These are phyloP conservation scores for Sclerurus mexicanus DNA, from an alignment of 2,113 vertebrate genomes.

Conservation along the genomic window DNA sequence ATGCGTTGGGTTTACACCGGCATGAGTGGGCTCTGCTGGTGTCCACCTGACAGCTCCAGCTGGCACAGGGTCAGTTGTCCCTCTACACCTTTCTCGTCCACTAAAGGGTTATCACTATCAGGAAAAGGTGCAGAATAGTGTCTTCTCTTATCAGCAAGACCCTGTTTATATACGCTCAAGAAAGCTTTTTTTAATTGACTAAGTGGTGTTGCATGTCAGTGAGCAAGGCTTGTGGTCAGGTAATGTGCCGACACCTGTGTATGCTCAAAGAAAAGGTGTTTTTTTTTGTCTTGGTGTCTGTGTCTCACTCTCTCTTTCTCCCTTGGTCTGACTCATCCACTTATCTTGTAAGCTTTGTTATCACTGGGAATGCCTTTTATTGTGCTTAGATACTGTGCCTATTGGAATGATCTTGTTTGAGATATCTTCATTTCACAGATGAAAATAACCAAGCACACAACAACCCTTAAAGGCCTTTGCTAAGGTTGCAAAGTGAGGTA, in stretches of 20 bases:
- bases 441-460: neutral
- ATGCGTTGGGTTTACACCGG: neutral
- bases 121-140: neutral
- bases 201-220: accelerated
- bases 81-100: neutral
- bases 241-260: neutral
- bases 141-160: neutral
- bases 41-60: neutral
- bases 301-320: neutral
- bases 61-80: neutral
- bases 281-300: neutral
- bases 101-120: neutral
- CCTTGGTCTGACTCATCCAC: neutral
- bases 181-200: neutral
- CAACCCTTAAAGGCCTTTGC: neutral
- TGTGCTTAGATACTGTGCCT: neutral
- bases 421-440: constrained; percentile 46
- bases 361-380: neutral
- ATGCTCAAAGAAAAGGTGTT: neutral
- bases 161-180: accelerated
- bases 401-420: constrained; percentile 4
- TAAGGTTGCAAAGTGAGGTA: constrained; percentile 9
- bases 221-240: neutral
- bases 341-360: constrained; percentile 24
- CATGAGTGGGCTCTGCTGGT: constrained; percentile 3